Evolutionary conservation across 2,797 vertebrate species (phyloP), one percentile per base, ranked within the genome.

Genomic region (Heteromormyrus szaboi): DNA sequence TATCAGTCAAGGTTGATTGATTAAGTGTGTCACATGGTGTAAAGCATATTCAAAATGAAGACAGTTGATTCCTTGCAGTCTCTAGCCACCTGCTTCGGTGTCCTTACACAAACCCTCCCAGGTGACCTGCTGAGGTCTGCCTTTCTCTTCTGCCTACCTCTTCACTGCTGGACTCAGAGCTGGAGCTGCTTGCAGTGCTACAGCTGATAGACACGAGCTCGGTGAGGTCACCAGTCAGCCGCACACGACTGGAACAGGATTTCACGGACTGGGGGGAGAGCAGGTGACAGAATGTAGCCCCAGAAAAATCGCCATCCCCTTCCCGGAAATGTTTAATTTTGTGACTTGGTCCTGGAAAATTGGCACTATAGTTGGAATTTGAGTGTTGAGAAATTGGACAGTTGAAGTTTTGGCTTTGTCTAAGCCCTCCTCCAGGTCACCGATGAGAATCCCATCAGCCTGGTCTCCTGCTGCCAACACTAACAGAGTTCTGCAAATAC

Each of bases 121-220:
- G 2, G 2, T 9, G 33, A 29, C 25, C n/a, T 11, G 48, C 7
- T 48, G 7, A 22, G 19, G 33, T 25, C 37, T 22, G 0, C 25
- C 51, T 3, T 3, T 48, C 50, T 53, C 7, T 51, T 14, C 46
- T 87, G 22, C 92, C 93, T 89, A 95, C 94, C 93, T 95, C 94
- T 89, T 94, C 94, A 19, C 92, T 92, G 6, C 93, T 95, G 89
- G 94, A 95, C 90, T 93, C 93, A 0, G 92, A 93, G 91, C 94
- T 94, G 76, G 92, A 94, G 91, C 87, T 85, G 59, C 91, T 14
- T 7, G 85, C 83, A 0, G 17, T 83, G 89, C 88, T 59, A 33
- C 95, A 96, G 1, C 46, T 91, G 79, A 94, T 76, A 11, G 91
- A 89, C 0, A 93, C 0, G 65, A 95, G 90, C 72, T 91, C 89